Percentiles rank a stretch among this genome's conserved stretches.
These are phyloP conservation scores for Acrobasis consociella DNA, from an alignment of 2,888 invertebrate species.

Conservation along the genomic window DNA sequence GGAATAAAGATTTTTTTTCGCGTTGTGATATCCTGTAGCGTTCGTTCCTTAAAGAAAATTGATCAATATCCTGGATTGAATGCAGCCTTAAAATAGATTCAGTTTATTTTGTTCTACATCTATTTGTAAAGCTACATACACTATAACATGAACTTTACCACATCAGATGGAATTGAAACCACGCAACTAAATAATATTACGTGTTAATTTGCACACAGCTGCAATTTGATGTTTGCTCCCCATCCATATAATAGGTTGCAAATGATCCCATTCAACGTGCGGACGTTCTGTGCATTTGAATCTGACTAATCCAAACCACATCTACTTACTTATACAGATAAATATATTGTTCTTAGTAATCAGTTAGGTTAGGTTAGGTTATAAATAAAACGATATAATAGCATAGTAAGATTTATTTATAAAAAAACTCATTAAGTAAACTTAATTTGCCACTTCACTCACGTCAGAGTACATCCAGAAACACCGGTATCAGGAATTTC, in stretches of 20 bases:
- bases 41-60: no score
- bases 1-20: no score
- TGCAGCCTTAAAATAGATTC: no score
- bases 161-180: neutral
- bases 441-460: constrained; percentile 10
- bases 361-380: no score
- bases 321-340: no score
- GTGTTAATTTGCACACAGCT: constrained; percentile 29
- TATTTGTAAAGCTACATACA: no score
- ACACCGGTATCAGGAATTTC: constrained; percentile 53
- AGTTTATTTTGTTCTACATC: no score
- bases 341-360: no score
- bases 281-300: neutral
- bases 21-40: no score
- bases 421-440: neutral
- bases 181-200: neutral
- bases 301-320: neutral
- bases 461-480: constrained; percentile 40
- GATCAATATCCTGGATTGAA: no score
- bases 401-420: constrained; percentile 16
- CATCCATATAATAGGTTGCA: constrained; percentile 48
- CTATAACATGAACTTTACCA: neutral
- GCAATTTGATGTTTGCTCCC: constrained; percentile 41
- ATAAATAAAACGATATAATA: neutral
- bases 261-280: constrained; percentile 36